Evolutionary conservation across 2,797 vertebrate genomes (phyloP).

Genomic region (Zonotrichia albicollis): DNA sequence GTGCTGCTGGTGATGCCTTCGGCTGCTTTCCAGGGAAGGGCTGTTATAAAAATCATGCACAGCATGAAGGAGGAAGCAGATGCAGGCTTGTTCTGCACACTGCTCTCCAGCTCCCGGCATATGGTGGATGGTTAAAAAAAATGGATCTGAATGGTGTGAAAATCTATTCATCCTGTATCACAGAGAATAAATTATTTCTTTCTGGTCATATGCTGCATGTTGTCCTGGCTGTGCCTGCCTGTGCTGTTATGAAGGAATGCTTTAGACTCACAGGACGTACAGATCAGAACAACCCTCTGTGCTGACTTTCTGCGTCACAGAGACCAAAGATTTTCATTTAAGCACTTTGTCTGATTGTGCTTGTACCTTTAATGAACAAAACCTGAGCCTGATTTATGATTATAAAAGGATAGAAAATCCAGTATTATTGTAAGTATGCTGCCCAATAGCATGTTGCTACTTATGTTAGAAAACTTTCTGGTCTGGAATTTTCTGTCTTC

Average conservation of each 20-base stretch:
- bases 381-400: background rate
- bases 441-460: background rate
- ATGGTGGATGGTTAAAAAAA: conserved; percentile 41
- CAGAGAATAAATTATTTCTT: conserved; percentile 55
- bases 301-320: background rate
- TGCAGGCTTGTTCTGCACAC: background rate
- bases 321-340: background rate
- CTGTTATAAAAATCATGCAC: conserved; percentile 1
- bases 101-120: background rate
- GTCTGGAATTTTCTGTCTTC: background rate
- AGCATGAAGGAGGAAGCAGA: conserved; percentile 51
- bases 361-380: background rate
- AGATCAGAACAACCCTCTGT: background rate
- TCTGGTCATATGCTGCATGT: background rate
- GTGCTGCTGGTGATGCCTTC: background rate
- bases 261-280: background rate
- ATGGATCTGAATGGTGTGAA: conserved; percentile 36
- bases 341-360: background rate
- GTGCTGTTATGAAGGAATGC: conserved; percentile 30
- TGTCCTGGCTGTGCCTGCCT: background rate
- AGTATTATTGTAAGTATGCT: background rate
- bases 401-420: background rate
- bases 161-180: conserved; percentile 48
- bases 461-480: background rate
- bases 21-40: conserved; percentile 11